phyloP scores from a whole-genome alignment of 2,797 vertebrate species.

The Anguilla megastoma region DNA sequence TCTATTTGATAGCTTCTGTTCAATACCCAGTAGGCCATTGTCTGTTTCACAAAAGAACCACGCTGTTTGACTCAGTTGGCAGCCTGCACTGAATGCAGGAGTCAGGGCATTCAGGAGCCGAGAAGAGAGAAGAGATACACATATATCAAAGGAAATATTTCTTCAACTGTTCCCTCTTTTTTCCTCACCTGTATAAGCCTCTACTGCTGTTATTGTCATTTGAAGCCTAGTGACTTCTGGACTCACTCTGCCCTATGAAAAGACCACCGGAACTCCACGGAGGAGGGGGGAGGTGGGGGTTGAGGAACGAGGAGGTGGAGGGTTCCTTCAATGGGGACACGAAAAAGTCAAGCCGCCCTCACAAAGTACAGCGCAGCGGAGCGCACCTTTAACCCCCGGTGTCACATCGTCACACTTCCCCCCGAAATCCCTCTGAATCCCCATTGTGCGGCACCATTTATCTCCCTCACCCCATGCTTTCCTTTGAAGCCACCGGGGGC shows the following conservation, averaged over 20 bases:
- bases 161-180: not conserved
- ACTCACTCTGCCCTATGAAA: conserved; percentile 46
- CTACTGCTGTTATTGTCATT: not conserved
- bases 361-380: conserved; percentile 36
- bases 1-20: conserved; percentile 25
- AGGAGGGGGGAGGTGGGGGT: not conserved
- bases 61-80: conserved; percentile 19
- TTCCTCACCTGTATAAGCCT: not conserved
- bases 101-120: not conserved
- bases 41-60: not conserved
- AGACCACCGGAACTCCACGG: conserved; percentile 4
- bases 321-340: conserved; percentile 42
- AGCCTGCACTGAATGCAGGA: not conserved
- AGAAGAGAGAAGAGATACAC: not conserved
- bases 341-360: conserved; percentile 31
- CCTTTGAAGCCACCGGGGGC: conserved; percentile 37
- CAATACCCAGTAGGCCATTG: conserved; percentile 31
- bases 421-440: conserved; percentile 20
- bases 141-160: conserved; percentile 14
- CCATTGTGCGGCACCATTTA: not conserved
- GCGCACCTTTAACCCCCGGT: conserved; percentile 32
- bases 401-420: conserved; percentile 31
- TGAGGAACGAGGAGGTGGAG: conserved; percentile 42
- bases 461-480: conserved; percentile 35
- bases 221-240: not conserved